Conservation (phyloP, 2,888 invertebrate genomes). For the Drosophila mimetica region DNA sequence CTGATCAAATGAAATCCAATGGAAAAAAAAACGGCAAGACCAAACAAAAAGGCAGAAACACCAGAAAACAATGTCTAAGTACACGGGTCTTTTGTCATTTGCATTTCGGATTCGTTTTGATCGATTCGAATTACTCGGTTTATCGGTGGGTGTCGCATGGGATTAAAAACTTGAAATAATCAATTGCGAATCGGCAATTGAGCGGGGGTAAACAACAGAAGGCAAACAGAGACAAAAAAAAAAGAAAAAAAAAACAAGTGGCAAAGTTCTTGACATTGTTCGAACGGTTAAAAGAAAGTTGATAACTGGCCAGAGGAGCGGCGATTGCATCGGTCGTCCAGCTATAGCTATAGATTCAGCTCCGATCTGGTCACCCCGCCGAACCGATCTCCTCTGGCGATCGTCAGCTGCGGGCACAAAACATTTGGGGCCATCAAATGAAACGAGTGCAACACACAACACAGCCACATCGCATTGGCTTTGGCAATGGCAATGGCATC, state of each 20-base stretch:
- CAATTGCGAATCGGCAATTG: conserved; percentile 26
- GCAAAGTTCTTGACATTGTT: conserved; percentile 65
- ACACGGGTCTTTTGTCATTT: conserved; percentile 33
- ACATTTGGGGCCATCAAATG: conserved; percentile 52
- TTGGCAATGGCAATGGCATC: conserved; percentile 16
- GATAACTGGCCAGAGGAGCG: conserved; percentile 47
- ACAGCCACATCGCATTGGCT: conserved; percentile 1
- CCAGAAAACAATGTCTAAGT: conserved; percentile 21
- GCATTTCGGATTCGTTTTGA: conserved; percentile 36
- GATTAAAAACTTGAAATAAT: conserved; percentile 48
- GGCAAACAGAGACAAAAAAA: conserved; percentile 12
- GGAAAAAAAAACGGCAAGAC: background rate
- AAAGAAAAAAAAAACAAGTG: conserved; percentile 35
- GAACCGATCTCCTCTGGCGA: conserved; percentile 25
- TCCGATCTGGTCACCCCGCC: conserved; percentile 14
- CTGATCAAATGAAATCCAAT: background rate
- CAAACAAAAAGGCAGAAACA: conserved; percentile 1
- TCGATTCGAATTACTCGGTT: conserved; percentile 18
- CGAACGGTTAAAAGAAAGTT: conserved; percentile 74
- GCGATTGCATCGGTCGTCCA: conserved; percentile 2
- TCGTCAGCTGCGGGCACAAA: conserved; percentile 35
- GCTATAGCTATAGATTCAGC: background rate
- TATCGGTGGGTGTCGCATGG: conserved; percentile 40
- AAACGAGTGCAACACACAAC: conserved; percentile 47
- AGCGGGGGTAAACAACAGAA: conserved; percentile 14